Base-by-base conservation (phyloP, 2,797 vertebrate species). In the Enteromius mattozi region DNA sequence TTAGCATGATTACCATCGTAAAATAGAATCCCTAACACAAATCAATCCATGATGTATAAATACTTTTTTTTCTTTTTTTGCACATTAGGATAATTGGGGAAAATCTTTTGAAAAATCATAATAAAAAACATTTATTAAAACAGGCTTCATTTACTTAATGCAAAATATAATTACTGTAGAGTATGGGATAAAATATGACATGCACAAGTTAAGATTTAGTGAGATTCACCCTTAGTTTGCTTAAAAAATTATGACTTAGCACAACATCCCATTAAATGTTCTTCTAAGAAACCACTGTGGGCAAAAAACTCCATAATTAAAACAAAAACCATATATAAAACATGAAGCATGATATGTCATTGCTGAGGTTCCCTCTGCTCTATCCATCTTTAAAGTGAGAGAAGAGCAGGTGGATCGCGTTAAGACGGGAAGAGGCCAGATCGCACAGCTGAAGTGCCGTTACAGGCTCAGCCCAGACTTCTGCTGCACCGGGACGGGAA, bases 391-490 rank as follows among this genome's bases (percentile, higher is more conserved):
- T 79, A 65, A 59, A 82, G 19, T 45, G n/a, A 42, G 33, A 87
- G 76, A 42, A 30, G 77, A 82, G 76, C 75, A 78, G 86, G 83
- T 54, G 35, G 83, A 83, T 85, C 35, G 19, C 59, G 74, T 86
- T 82, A 30, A 59, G 56, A 78, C 37, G 19, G 37, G 68, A 81
- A 78, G 81, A 81, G 81, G 78, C 78, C 81, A 86, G 75, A 66
- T 78, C 75, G 84, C 87, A 83, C 86, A 83, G 83, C 83, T 87
- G 81, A 89, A 88, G 78, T 49, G 76, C 83, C 77, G 75, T 87
- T 79, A 88, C 85, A 80, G 85, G 83, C 82, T 66, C 78, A 78
- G 78, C 84, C 56, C 80, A 88, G 83, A 86, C 87, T 77, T 89
- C 85, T 86, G 83, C 81, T 85, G 79, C 85, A 80, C 17, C 59